Evolutionary conservation across 2,888 invertebrate genomes (phyloP).

Genomic region (Athalia cordata): DNA sequence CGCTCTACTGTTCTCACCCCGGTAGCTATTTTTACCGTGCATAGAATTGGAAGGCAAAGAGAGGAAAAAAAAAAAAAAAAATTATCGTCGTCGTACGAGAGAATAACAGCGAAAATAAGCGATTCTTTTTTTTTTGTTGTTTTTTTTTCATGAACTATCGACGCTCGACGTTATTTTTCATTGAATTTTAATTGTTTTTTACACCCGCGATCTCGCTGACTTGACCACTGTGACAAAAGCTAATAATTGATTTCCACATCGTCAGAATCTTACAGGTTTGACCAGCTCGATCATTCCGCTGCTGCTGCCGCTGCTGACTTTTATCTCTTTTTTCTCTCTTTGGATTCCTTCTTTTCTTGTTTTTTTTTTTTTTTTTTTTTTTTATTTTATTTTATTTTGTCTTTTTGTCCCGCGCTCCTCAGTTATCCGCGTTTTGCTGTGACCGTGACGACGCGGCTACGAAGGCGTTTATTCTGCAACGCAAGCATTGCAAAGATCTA

Average conservation of each 20-base stretch:
- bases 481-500: not conserved
- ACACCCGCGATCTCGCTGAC: not conserved
- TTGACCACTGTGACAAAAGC: slow-evolving; percentile 20
- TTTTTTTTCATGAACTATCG: too few species aligned
- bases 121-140: too few species aligned
- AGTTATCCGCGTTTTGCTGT: too few species aligned
- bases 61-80: too few species aligned
- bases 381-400: too few species aligned
- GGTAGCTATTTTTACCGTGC: too few species aligned
- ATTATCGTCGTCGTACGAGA: too few species aligned
- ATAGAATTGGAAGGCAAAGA: too few species aligned
- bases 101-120: too few species aligned
- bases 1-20: not conserved
- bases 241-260: slow-evolving; percentile 16
- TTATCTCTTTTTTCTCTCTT: not conserved
- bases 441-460: slow-evolving; percentile 7
- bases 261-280: slow-evolving; percentile 24
- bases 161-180: not conserved
- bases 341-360: not conserved
- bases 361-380: too few species aligned
- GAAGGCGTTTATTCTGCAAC: not conserved
- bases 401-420: too few species aligned
- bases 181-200: slow-evolving; percentile 15
- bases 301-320: not conserved
- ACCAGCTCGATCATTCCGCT: not conserved